Evolutionary conservation across 2,113 vertebrate species (phyloP), one percentile per base, ranked within the genome.

Genomic region (Melanostigma gelatinosum): DNA sequence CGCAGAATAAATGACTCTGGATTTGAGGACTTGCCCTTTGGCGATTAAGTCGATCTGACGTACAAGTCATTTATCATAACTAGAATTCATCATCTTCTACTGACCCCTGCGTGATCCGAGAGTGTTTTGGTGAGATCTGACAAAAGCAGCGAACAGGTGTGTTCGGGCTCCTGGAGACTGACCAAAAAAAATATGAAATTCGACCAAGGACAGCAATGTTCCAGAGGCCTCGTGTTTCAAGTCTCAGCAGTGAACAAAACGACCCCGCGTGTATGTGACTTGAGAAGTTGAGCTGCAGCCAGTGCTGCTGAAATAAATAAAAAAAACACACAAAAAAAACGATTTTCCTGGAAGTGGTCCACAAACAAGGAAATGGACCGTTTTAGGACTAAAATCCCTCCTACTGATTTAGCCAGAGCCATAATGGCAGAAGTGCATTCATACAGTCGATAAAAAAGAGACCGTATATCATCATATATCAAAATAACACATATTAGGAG

Each of bases 391-490:
- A 82, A 83, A 86, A 68, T 86, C 52, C 89, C 91, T 92, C 93
- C 89, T 73, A 92, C 91, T 92, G 91, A 69, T 92, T 90, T 85
- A 90, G 85, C 84, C 82, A 38, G 64, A 85, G 88, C 83, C 85
- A 88, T 94, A 92, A 94, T 90, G 85, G 87, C 88, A 71, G 71
- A 85, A 92, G 88, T 89, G 90, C 89, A 77, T 85, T 85, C 78
- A 63, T 72, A 79, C 87, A 87, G 79, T 89, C 77, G 68, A 91
- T 87, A 90, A 34, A 90, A 55, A 87, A 73, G 72, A 85, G 71
- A 94, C 95, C 96, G 95, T 96, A 95, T 96, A 95, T 97, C 96
- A 97, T 96, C 97, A 97, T 99, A 97, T 96, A 98, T 97, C 97
- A 98, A 96, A 95, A 96, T 12, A 97, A 97, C 95, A 96, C 84